Percentiles rank a stretch among this genome's conserved stretches.
phyloP scores from a whole-genome alignment of 2,797 vertebrate species.

The Eutrigla gurnardus region DNA sequence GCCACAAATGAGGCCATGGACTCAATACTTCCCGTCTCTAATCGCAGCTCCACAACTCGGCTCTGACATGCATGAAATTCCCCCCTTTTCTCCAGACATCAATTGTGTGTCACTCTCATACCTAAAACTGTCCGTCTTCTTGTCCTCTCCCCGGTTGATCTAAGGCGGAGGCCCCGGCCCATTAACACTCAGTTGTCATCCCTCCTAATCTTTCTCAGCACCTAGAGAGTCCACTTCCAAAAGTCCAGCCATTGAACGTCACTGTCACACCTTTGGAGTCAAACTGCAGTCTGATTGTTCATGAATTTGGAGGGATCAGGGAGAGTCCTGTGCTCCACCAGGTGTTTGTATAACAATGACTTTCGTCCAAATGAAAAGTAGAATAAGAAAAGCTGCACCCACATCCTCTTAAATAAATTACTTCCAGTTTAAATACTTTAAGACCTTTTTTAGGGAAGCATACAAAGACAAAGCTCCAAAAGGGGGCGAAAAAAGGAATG shows the following conservation, averaged over 20 bases:
- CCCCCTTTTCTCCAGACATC: slow-evolving; percentile 8
- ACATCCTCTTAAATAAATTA: slow-evolving; percentile 1
- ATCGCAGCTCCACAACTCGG: background rate
- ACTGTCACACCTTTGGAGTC: slow-evolving; percentile 7
- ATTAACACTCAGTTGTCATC: slow-evolving; percentile 36
- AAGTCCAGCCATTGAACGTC: slow-evolving; percentile 20
- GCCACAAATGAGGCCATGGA: background rate
- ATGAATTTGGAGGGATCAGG: background rate
- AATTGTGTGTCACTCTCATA: slow-evolving; percentile 37
- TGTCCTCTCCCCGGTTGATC: slow-evolving; percentile 5
- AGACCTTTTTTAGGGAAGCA: slow-evolving; percentile 17
- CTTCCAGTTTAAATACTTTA: slow-evolving; percentile 25
- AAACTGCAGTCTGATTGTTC: background rate
- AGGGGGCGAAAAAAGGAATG: slow-evolving; percentile 7
- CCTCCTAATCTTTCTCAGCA: slow-evolving; percentile 40
- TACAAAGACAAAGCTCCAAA: slow-evolving; percentile 22
- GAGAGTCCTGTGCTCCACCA: background rate
- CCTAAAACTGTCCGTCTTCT: slow-evolving; percentile 34
- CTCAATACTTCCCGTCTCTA: slow-evolving; percentile 15
- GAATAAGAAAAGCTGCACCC: slow-evolving; percentile 11
- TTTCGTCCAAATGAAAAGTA: background rate
- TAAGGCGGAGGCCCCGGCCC: slow-evolving; percentile 20
- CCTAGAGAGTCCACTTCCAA: slow-evolving; percentile 32
- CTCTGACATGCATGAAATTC: slow-evolving; percentile 42
- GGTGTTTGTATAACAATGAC: slow-evolving; percentile 16